Evolutionary conservation across 2,888 invertebrate genomes (phyloP).

Genomic region (Clanis bilineata): DNA sequence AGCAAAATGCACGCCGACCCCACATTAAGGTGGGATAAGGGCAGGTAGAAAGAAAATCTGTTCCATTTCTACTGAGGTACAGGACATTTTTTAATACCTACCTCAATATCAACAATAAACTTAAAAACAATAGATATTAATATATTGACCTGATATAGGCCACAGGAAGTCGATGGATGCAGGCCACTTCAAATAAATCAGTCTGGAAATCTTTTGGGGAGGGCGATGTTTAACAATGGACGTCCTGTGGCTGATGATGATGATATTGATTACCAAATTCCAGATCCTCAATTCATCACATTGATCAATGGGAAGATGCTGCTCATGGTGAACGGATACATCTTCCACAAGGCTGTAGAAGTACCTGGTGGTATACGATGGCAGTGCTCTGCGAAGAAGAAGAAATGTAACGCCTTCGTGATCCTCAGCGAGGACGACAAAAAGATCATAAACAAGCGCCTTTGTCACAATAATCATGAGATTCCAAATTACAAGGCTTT

Average conservation of each 20-base stretch:
- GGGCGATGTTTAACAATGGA: no score
- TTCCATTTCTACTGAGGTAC: no score
- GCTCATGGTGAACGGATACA: constrained; percentile 31
- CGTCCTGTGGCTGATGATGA: no score
- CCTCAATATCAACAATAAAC: no score
- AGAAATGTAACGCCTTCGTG: constrained; percentile 26
- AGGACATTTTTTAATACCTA: no score
- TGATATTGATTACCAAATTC: constrained; percentile 12
- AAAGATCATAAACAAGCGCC: constrained; percentile 20
- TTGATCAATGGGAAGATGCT: constrained; percentile 19
- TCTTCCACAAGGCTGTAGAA: constrained; percentile 34
- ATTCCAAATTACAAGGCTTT: constrained; percentile 20
- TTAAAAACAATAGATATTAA: no score
- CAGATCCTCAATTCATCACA: constrained; percentile 17
- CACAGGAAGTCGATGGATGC: no score
- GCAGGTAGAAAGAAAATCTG: no score
- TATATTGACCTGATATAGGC: not conserved
- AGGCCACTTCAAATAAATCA: no score
- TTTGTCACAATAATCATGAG: constrained; percentile 29
- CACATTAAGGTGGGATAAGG: no score
- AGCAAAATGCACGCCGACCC: no score
- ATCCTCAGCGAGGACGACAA: constrained; percentile 21
- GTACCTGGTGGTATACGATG: constrained; percentile 32
- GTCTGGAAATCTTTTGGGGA: no score
- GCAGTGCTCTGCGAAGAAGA: constrained; percentile 33